phyloP scores from a whole-genome alignment of 2,797 vertebrate species.

The Loris lydekkerianus region DNA sequence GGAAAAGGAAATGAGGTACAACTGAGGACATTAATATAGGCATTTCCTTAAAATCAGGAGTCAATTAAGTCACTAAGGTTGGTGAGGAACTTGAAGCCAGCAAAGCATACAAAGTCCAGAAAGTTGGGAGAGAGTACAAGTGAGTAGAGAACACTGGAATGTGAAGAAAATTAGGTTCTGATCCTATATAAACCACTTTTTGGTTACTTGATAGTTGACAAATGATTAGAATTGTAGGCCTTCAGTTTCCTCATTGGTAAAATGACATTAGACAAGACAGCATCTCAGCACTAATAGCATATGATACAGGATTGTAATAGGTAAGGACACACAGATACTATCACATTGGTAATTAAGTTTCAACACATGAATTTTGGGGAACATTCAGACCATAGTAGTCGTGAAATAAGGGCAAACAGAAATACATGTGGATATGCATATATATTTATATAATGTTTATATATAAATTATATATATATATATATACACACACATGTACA shows the following conservation, averaged over 20 bases:
- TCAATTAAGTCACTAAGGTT: background rate
- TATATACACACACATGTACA: too few relatives aligned
- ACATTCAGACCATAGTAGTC: too few relatives aligned
- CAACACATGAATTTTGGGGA: too few relatives aligned
- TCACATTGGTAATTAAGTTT: too few relatives aligned
- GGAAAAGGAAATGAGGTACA: background rate
- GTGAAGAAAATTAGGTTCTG: background rate
- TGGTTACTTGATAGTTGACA: background rate
- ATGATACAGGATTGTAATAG: background rate
- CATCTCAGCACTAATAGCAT: background rate
- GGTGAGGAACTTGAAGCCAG: background rate
- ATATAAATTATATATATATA: too few relatives aligned
- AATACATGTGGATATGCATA: too few relatives aligned
- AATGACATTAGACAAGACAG: background rate
- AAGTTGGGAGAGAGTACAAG: background rate
- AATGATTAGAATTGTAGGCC: background rate
- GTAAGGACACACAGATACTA: background rate
- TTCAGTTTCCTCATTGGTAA: slow-evolving; percentile 19
- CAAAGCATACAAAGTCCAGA: background rate
- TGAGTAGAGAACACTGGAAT: background rate
- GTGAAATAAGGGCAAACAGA: too few relatives aligned
- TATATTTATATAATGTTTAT: too few relatives aligned
- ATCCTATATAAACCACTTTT: background rate
- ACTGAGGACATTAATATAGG: background rate
- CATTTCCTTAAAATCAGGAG: background rate